phyloP scores from a whole-genome alignment of 2,113 vertebrate genomes.

The Amblyornis subalaris region DNA sequence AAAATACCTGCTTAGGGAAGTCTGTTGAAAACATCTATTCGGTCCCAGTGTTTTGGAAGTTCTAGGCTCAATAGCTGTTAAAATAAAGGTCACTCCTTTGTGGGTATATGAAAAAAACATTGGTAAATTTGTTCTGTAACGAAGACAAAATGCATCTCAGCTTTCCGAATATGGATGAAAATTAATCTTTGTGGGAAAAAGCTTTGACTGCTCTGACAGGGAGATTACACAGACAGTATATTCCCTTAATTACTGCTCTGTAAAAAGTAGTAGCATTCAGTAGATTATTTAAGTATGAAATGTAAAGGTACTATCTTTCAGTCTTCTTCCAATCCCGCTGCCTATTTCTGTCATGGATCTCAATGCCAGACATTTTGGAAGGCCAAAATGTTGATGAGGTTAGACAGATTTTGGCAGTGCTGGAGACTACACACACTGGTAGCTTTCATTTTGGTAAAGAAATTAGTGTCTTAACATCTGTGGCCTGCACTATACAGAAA shows the following conservation, averaged over 20 bases:
- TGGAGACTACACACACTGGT: not conserved
- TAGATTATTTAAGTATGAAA: not conserved
- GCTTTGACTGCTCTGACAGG: not conserved
- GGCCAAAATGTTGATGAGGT: not conserved
- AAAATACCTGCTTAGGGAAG: not conserved
- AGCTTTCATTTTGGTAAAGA: not conserved
- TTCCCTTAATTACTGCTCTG: not conserved
- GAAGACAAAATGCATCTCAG: not conserved
- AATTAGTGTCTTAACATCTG: not conserved
- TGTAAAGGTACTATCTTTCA: not conserved
- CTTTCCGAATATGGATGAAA: not conserved
- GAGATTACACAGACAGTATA: not conserved
- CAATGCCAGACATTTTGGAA: not conserved
- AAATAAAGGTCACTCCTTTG: not conserved
- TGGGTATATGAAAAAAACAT: not conserved
- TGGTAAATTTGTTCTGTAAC: not conserved
- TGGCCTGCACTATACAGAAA: accelerated
- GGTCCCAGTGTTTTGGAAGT: not conserved
- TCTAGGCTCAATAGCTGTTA: not conserved
- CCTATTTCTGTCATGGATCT: not conserved
- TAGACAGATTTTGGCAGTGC: not conserved
- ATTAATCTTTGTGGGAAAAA: not conserved
- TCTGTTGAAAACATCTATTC: not conserved
- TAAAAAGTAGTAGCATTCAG: not conserved
- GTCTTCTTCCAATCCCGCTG: not conserved